Base-by-base conservation (phyloP, 2,113 vertebrate genomes). In the Oncorhynchus clarkii region DNA sequence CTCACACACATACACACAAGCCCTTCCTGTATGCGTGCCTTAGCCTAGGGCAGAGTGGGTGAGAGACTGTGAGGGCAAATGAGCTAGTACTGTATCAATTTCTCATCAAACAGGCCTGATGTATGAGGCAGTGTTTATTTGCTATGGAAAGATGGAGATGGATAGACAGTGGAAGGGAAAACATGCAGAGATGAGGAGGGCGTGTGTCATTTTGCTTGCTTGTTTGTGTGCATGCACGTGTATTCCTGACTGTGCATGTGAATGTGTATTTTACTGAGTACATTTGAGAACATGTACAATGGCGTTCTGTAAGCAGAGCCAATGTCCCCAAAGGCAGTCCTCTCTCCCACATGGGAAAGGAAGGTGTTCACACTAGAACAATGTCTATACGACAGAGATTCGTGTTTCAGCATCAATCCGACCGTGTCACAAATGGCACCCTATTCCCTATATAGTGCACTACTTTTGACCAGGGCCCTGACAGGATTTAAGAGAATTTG, bases 361-460 rank as follows among this genome's bases (percentile, higher is more conserved):
- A 73, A 84, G 18, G 18, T 22, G 59, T 62, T 76, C 76, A 81
- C 77, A 75, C 1, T 71, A 79, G 78, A 77, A 88, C 82, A 87
- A 86, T 81, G 67, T 78, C 70, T 31, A 24, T 34, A 59, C 77
- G 2, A 51, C 13, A 75, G 22, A 75, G 22, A 75, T 74, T 78
- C 77, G 18, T 73, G 82, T 88, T 88, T 78, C 84, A 73, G 80
- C 76, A 80, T 74, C 78, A 80, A 67, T 5, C 74, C 27, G 66
- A 67, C 39, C 77, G 62, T 3, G 14, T 54, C 51, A 14, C 51
- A 54, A 54, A 54, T 54, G 12, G 27, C 26, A 20, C 26, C 24
- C 64, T 39, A 45, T 45, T 45, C 9, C 39, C 8, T 45, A 67
- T 29, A 27, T 29, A 67, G 3, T 29, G 65, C 26, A 31, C 24